Percentiles rank a stretch among this genome's conserved stretches.
These are phyloP conservation scores for Hiodon tergisus DNA, from an alignment of 2,113 vertebrate genomes.

Conservation along the genomic window DNA sequence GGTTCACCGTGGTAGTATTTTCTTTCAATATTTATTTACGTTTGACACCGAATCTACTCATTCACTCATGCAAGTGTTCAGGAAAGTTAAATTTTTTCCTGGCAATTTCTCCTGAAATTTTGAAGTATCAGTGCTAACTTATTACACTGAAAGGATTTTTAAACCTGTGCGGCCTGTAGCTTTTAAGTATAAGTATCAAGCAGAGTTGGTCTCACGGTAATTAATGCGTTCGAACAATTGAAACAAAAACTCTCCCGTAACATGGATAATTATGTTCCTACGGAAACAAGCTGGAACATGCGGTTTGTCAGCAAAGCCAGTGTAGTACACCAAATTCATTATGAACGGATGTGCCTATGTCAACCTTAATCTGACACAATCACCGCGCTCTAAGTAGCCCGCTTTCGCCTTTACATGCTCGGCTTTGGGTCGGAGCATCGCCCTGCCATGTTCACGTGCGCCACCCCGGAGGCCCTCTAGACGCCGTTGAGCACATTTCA, in stretches of 20 bases:
- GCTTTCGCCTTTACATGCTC: neutral
- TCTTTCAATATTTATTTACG: neutral
- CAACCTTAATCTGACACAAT: neutral
- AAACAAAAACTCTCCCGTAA: neutral
- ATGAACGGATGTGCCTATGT: neutral
- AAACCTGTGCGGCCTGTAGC: neutral
- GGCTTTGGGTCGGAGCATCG: neutral
- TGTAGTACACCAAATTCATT: neutral
- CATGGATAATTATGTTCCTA: neutral
- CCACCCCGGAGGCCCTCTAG: no score
- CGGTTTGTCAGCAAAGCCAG: neutral
- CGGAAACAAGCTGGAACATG: conserved; percentile 9
- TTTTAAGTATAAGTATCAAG: neutral
- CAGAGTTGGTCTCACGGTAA: neutral
- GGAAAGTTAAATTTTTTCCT: no score
- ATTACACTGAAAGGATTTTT: neutral
- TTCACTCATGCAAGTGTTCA: no score
- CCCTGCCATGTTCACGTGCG: no score
- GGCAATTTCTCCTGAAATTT: no score
- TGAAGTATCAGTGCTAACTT: no score
- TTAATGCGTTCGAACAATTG: neutral
- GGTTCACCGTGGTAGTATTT: neutral
- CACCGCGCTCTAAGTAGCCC: neutral
- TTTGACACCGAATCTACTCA: no score
- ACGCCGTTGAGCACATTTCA: no score